These are phyloP conservation scores for Lithosia quadra DNA, from an alignment of 2,888 invertebrate species.

Conservation along the genomic window DNA sequence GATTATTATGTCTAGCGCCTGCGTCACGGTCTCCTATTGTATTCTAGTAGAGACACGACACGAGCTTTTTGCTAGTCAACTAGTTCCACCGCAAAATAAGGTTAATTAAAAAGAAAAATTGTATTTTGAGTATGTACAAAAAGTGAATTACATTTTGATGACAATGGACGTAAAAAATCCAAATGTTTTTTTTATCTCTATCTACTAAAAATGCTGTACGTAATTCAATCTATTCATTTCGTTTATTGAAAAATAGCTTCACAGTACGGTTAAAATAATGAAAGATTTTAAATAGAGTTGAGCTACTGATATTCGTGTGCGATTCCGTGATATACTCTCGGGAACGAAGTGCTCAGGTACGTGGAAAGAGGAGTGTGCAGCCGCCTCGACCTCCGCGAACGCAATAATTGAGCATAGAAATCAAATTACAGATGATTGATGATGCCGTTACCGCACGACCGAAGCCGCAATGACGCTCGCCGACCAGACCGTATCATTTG, in stretches of 20 bases:
- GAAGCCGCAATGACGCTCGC: conserved; percentile 80
- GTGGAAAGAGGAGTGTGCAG: conserved; percentile 73
- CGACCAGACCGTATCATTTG: conserved; percentile 81
- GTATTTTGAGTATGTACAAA: conserved; percentile 35
- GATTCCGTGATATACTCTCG: conserved; percentile 54
- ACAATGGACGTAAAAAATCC: conserved; percentile 37
- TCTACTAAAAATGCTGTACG: conserved; percentile 26
- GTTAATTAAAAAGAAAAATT: conserved; percentile 59
- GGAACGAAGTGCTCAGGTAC: conserved; percentile 63
- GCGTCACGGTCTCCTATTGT: conserved; percentile 67
- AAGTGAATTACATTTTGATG: conserved; percentile 45
- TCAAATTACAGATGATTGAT: conserved; percentile 87
- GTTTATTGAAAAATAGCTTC: conserved; percentile 25
- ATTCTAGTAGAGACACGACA: conserved; percentile 44
- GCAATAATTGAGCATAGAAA: conserved; percentile 87
- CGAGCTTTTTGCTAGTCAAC: conserved; percentile 55
- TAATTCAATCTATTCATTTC: conserved; percentile 25
- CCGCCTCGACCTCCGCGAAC: conserved; percentile 82
- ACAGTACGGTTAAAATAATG: not conserved
- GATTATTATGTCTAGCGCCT: conserved; percentile 79
- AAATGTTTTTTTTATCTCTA: conserved; percentile 25
- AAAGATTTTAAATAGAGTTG: conserved; percentile 21
- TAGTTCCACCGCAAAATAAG: conserved; percentile 54
- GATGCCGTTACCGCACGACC: conserved; percentile 85
- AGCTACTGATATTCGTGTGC: conserved; percentile 51